Base-by-base conservation (phyloP, 2,888 invertebrate genomes). In the Cheilosia vulpina region DNA sequence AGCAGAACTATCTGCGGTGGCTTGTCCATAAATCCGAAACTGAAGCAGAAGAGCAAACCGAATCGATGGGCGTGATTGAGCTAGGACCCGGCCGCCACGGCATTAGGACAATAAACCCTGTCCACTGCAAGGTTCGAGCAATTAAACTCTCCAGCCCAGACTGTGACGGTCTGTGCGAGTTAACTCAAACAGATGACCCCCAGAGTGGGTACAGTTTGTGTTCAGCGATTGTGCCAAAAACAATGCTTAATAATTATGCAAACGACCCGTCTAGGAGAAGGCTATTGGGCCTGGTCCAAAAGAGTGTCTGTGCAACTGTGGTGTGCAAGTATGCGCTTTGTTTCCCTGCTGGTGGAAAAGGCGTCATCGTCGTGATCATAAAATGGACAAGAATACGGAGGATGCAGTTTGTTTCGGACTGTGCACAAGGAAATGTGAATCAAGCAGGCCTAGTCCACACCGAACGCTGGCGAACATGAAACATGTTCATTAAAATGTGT, bases 161-260 rank as follows among this genome's bases (percentile, higher is more conserved):
- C 53, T 43, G 66, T 73, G 57, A 68, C 47, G 62, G 80, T 73
- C 73, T 68, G 47, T 41, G 31, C 17, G 62, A 68, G 60, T 68
- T 53, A 62, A 60, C 73, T 65, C 38, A 69, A 55, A 45, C 27
- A 66, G 58, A 17, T 71, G 57, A 66, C 43, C 58, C 65, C 58
- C 38, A 55, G 53, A 76, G 52, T 76, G 76, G 58, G 65, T 71
- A 76, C 81, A 71, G 69, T 71, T 65, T 75, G 65, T 65, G 65
- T 47, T 1, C 19, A 27, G 31, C 13, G 41, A 43, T 43, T 66
- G 27, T 41, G 43, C 68, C 47, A 43, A 50, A 62, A 53, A 65
- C 69, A 83, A 83, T 66, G 76, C 65, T 69, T 43, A 62, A 78
- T 72, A 72, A 78, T 63, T 78, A 83, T 83, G 66, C 78, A 83